A percentile compares a stretch with the other conserved stretches of the same genome.
Conservation (phyloP, 2,797 vertebrate species). For the Sciurus vulgaris region DNA sequence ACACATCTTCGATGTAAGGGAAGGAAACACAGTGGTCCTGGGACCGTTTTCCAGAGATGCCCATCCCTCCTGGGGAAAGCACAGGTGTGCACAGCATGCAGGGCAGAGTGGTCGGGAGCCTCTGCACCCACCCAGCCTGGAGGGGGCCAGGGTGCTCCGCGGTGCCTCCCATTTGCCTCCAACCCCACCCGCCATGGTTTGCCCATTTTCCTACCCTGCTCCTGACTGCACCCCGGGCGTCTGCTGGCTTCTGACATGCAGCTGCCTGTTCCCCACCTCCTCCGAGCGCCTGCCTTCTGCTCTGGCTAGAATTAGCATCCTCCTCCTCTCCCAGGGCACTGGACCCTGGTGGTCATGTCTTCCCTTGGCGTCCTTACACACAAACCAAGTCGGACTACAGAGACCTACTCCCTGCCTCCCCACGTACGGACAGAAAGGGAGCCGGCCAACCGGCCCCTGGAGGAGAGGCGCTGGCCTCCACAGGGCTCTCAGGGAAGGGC, state of each 20-base stretch:
- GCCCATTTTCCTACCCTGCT: too few species aligned
- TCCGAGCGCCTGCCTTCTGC: background rate
- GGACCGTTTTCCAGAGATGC: background rate
- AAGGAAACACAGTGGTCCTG: background rate
- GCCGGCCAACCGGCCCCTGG: background rate
- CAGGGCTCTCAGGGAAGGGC: too few species aligned
- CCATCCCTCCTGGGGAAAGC: background rate
- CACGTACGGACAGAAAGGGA: background rate
- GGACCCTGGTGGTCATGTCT: background rate
- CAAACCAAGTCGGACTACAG: too few species aligned
- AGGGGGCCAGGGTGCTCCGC: background rate
- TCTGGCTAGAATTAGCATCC: background rate
- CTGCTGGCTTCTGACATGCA: background rate
- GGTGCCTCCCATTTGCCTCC: too few species aligned
- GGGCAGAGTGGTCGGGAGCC: rapidly evolving
- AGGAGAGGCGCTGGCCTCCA: too few species aligned
- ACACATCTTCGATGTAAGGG: constrained; percentile 44
- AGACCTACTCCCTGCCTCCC: background rate
- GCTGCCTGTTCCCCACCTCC: rapidly evolving
- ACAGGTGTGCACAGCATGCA: too few species aligned
- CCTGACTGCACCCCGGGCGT: too few species aligned
- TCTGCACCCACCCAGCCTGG: background rate
- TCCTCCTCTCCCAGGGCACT: background rate
- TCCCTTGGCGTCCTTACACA: background rate
- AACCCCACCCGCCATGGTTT: too few species aligned